phyloP scores from a whole-genome alignment of 2,888 invertebrate species.

The Branchellion lobata region DNA sequence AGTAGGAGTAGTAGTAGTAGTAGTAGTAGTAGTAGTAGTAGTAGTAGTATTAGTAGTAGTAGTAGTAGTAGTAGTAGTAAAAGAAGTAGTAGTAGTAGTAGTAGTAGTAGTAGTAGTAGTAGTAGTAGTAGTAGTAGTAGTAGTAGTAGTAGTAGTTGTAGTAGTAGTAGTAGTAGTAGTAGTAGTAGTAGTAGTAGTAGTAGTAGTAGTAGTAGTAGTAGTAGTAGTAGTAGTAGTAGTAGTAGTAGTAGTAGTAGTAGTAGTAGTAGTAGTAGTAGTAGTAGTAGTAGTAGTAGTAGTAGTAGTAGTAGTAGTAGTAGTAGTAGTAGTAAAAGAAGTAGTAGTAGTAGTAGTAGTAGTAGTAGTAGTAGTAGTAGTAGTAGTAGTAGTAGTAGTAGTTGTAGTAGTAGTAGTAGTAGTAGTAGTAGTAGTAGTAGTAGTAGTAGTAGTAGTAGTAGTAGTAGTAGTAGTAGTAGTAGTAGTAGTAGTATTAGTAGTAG shows the following conservation, averaged over 20 bases:
- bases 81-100: no score
- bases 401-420: constrained; percentile 40
- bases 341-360: constrained; percentile 37
- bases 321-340: constrained; percentile 28
- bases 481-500: constrained; percentile 32
- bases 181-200: constrained; percentile 38
- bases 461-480: constrained; percentile 41
- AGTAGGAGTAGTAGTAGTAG: neutral
- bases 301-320: constrained; percentile 38
- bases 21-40: constrained; percentile 17
- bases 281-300: constrained; percentile 38
- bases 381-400: constrained; percentile 40
- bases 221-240: constrained; percentile 37
- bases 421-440: constrained; percentile 25
- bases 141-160: no score
- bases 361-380: constrained; percentile 39
- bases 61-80: no score
- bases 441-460: constrained; percentile 28
- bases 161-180: constrained; percentile 41
- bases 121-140: no score
- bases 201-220: constrained; percentile 36
- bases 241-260: constrained; percentile 36
- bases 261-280: constrained; percentile 35
- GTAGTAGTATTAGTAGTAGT: neutral
- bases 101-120: no score